Evolutionary conservation across 1,140 invertebrate species (phyloP), one percentile per base, ranked within the genome.

Genomic region (Araneus ventricosus): DNA sequence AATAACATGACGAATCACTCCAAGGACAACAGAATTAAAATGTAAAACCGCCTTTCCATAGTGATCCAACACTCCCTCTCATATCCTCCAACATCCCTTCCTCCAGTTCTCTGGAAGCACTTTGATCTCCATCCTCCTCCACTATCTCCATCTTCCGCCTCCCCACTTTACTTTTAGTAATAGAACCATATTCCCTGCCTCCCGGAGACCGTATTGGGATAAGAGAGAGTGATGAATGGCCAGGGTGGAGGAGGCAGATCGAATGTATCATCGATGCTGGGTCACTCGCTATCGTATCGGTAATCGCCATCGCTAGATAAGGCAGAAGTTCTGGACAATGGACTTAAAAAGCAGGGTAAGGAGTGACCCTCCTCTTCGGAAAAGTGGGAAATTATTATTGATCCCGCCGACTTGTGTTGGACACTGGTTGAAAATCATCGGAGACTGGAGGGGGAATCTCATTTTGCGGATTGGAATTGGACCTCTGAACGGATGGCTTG

Each of bases 251-350:
- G 30, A n/a, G 88, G 41, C 20, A 17, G 88, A 89, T 75, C 39
- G 39, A 67, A 89, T 75, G 63, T 75, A 63, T 52, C 61, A 75
- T 63, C 63, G 37, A 45, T 79, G 27, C 10, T 24, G 14, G 63
- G 41, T 27, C 67, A 24, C 67, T 41, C 63, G 14, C 52, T 57
- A 52, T 30, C 41, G 52, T 80, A 90, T 90, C 88, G 22, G 88
- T 57, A 82, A 90, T 90, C 70, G 67, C 39, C 88, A 90, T 90
- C 88, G 79, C 52, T 70, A 34, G 88, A 90, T 90, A 90, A 90
- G 88, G 88, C 88, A 90, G 45, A 45, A 45, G 37, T 39, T 14
- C 24, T 22, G 52, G 75, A 61, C 88, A 82, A 82, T 90, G 88
- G 52, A 61, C 88, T 45, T 39, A 89, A 75, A 41, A 75, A 67